These are phyloP conservation scores for Drosophila eugracilis DNA, from an alignment of 1,140 invertebrate species.

Conservation along the genomic window DNA sequence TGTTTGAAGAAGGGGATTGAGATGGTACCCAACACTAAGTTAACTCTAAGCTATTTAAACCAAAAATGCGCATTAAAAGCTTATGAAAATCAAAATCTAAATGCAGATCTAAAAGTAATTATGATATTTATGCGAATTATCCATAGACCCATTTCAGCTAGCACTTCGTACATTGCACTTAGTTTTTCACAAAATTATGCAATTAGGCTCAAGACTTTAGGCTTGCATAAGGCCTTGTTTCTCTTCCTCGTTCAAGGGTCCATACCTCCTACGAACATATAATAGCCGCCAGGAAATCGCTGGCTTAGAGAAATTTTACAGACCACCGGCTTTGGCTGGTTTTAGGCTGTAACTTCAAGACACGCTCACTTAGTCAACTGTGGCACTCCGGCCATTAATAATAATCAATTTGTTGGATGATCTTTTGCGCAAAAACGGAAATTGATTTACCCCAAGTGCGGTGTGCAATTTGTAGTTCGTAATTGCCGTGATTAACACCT, in stretches of 20 bases:
- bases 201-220: conserved; percentile 30
- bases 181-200: conserved; percentile 44
- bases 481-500: conserved; percentile 62
- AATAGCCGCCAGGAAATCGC: conserved; percentile 53
- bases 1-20: neutral
- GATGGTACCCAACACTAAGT: neutral
- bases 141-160: neutral
- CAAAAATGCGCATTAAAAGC: neutral
- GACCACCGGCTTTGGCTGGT: conserved; percentile 6
- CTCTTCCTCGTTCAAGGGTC: conserved; percentile 25
- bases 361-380: conserved; percentile 67
- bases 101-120: too few species aligned
- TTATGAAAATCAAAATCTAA: too few species aligned
- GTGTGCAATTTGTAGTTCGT: conserved; percentile 36
- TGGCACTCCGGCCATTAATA: conserved; percentile 40
- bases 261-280: neutral
- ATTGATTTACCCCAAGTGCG: conserved; percentile 65
- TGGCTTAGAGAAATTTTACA: conserved; percentile 42
- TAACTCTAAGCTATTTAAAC: neutral
- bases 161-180: neutral
- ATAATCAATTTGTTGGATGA: conserved; percentile 53
- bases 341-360: conserved; percentile 17
- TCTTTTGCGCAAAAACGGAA: conserved; percentile 60
- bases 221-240: conserved; percentile 52
- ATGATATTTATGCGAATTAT: too few species aligned